phyloP scores from a whole-genome alignment of 2,797 vertebrate species.

The Carcharodon carcharias region DNA sequence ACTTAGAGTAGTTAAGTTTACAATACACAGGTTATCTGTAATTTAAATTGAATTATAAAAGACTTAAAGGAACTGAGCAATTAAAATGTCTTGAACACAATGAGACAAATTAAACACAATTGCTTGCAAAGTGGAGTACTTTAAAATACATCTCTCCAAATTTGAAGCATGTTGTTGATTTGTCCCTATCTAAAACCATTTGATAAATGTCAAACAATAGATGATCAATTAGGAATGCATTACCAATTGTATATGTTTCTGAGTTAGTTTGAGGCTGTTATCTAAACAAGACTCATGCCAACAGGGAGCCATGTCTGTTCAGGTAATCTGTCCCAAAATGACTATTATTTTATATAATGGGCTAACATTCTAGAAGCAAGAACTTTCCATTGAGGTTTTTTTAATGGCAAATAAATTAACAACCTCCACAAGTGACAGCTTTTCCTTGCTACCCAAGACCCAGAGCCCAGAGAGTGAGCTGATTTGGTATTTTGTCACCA shows the following conservation, averaged over 20 bases:
- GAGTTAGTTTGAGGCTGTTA: background rate
- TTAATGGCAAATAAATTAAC: background rate
- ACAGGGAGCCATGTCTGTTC: background rate
- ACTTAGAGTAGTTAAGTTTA: background rate
- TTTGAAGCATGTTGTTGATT: background rate
- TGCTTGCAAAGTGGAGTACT: background rate
- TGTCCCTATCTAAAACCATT: background rate
- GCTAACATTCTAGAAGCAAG: too few relatives aligned
- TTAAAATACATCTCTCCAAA: background rate
- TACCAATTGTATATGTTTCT: background rate
- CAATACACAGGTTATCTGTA: background rate
- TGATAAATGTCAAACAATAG: background rate
- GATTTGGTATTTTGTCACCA: background rate
- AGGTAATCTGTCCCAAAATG: background rate
- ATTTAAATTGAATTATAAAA: background rate
- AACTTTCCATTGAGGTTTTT: background rate
- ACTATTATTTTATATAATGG: background rate
- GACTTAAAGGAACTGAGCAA: background rate
- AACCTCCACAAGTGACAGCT: background rate
- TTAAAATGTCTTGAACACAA: background rate
- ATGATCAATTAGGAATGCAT: background rate
- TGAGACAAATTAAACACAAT: background rate
- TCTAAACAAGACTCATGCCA: background rate
- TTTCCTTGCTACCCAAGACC: background rate
- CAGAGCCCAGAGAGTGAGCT: background rate